Base-by-base conservation (phyloP, 2,888 invertebrate species). In the Sepioteuthis lessoniana region DNA sequence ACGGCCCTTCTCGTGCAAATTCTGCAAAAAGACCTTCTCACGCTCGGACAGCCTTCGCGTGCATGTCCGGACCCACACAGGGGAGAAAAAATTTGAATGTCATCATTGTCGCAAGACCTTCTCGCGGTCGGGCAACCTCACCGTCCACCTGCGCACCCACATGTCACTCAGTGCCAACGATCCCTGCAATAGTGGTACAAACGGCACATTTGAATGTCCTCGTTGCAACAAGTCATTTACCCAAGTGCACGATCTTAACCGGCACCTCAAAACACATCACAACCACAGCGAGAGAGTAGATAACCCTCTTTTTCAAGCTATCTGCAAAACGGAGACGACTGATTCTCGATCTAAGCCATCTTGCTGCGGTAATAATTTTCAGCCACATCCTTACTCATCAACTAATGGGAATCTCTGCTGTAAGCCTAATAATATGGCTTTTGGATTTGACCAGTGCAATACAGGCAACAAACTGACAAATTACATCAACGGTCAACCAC, bases 21-120 rank as follows among this genome's bases (percentile, higher is more conserved):
- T 92, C 92, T 92, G 92, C 92, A 92, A 92, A 92, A 92, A 92
- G 47, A 92, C 92, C 47, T 92, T 92, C 92, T 92, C 92, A 47
- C 92, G 92, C 92, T 92, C 92, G 42, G 92, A 92, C 92, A 92
- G 92, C 92, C 47, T 92, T 42, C 92, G 92, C 47, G 92, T 92
- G 47, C 92, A 92, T 92, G 46, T 92, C n/a, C 92, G 92, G 46
- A 92, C 92, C 38, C 92, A 92, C 92, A 92, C 92, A 31, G 92
- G 92, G 47, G 92, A 92, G 42, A 92, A 92, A n/a, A 92, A 92
- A 92, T 92, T 92, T 46, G 92, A 92, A 47, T 92, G 92, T 47
- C 47, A 47, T 92, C 92, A 92, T 42, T 92, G 92, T 92, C 92
- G 47, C 42, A 92, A 92, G 92, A 92, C 92, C 92, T 92, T 92